Evolutionary conservation across 2,888 invertebrate species (phyloP), one percentile per base, ranked within the genome.

Genomic region (Hyposoter dolosus): DNA sequence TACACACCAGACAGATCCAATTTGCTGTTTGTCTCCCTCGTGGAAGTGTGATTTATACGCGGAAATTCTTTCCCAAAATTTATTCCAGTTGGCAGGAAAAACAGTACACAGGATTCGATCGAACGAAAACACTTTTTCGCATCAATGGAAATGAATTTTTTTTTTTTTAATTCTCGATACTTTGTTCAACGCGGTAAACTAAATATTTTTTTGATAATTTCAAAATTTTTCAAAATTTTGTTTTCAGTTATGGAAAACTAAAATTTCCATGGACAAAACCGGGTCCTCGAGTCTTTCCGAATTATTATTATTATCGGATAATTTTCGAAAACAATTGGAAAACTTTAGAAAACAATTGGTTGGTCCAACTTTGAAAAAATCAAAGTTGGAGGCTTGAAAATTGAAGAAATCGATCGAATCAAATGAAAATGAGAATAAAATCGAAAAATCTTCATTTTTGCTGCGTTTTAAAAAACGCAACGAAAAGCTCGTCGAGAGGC

Each of bases 11-110:
- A 88, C 71, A 78, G 71, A 88, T 90, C 87, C 88, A 87, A 89
- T 90, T 91, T 89, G 80, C 87, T 81, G 83, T 84, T 88, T 87
- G 83, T 82, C 75, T 79, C 83, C n/a, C 83, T 23, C 53, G 23
- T 15, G 47, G 3, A 43, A 66, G 12, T 47, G 40, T 83, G 80
- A 86, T 83, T 83, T 72, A 80, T 72, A 32, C 12, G 23, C n/a
- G 43, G 23, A 63, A 68, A 76, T n/a, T 60, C 60, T 80, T 75
- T 82, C 56, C 69, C 85, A 60, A 53, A 82, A 78, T 69, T 66
- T 68, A 71, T 76, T 63, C n/a, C 56, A 63, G 60, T 72, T 65
- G 32, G 50, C 71, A 66, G 69, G 15, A 74, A 76, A 60, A 71
- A 63, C 76, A 43, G 23, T n/a, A n/a, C 17, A 15, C 40, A 32